phyloP scores from a whole-genome alignment of 2,797 vertebrate species.

The Buphagus erythrorhynchus region DNA sequence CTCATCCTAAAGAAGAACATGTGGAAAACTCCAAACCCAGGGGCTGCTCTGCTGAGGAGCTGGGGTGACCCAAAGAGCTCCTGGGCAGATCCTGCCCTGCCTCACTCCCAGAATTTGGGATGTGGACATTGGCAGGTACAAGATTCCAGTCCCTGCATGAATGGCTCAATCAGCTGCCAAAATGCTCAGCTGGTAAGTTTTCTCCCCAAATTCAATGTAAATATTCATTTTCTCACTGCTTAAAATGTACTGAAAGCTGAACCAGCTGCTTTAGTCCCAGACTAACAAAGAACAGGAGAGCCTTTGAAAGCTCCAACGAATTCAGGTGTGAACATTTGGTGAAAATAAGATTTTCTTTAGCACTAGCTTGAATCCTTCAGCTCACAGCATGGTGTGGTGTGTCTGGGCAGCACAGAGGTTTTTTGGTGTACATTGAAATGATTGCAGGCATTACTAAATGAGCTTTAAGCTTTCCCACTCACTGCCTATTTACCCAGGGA shows the following conservation, averaged over 20 bases:
- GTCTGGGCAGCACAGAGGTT: not conserved
- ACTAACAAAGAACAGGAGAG: not conserved
- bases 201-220: not conserved
- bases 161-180: not conserved
- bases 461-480: not conserved
- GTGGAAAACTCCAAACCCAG: not conserved
- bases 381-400: rapidly evolving
- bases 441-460: not conserved
- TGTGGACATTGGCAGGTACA: not conserved
- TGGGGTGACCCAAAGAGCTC: not conserved
- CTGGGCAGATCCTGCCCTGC: not conserved
- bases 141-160: not conserved
- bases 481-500: not conserved
- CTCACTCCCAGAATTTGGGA: not conserved
- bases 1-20: not conserved
- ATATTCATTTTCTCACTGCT: not conserved
- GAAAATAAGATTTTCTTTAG: not conserved
- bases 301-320: not conserved
- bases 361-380: rapidly evolving
- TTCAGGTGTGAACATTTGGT: not conserved
- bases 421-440: not conserved
- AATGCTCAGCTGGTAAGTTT: not conserved
- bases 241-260: not conserved
- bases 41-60: not conserved
- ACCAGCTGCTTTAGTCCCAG: not conserved